These are phyloP conservation scores for Prionace glauca DNA, from an alignment of 2,797 vertebrate species.

Conservation along the genomic window DNA sequence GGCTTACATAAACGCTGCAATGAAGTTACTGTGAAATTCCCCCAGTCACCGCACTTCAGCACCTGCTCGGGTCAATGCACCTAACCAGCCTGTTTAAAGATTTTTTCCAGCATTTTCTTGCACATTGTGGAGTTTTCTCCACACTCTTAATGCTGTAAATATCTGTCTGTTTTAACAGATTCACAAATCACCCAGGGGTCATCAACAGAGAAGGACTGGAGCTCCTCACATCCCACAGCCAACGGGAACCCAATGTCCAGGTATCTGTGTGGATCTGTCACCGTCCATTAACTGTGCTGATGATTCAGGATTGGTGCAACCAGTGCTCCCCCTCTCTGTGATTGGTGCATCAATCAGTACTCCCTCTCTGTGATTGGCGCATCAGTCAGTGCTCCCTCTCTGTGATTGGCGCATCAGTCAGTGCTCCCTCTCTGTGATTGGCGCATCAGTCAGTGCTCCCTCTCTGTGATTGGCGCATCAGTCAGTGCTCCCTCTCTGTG, in stretches of 20 bases:
- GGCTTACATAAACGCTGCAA: too few species aligned
- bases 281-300: neutral
- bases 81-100: neutral
- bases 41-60: too few species aligned
- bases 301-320: too few species aligned
- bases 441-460: neutral
- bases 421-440: neutral
- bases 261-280: neutral
- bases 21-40: too few species aligned
- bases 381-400: neutral
- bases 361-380: neutral
- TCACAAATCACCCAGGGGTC: neutral
- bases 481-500: neutral
- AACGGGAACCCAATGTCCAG: neutral
- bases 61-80: too few species aligned
- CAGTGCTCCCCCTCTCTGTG: neutral
- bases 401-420: neutral
- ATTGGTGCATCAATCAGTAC: neutral
- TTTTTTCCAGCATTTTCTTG: neutral
- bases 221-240: neutral
- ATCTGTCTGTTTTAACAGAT: neutral
- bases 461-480: neutral
- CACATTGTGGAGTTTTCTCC: neutral
- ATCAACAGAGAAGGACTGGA: neutral
- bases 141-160: neutral